A percentile compares a stretch with the other conserved stretches of the same genome.
Conservation (phyloP, 2,888 invertebrate species). For the Graphium colonna region DNA sequence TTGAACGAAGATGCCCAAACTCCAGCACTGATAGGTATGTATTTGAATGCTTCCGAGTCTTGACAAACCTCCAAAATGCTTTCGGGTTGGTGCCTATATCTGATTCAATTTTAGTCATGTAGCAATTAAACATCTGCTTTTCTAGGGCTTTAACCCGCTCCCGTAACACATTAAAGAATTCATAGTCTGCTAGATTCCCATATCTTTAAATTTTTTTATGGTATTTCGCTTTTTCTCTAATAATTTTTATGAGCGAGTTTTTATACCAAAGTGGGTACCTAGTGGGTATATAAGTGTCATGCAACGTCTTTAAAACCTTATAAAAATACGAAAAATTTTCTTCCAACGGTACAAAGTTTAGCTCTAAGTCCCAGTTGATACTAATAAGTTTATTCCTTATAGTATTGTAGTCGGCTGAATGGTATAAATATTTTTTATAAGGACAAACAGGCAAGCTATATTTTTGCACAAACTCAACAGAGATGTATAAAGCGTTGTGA, state of each 20-base stretch:
- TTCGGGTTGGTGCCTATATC: not conserved
- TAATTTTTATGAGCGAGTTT: not conserved
- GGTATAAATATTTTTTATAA: not conserved
- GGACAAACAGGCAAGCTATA: not conserved
- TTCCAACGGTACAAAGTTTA: not conserved
- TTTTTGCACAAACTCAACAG: not conserved
- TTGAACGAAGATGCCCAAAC: not conserved
- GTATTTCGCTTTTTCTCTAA: not conserved
- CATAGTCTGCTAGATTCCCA: not conserved
- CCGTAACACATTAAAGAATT: not conserved
- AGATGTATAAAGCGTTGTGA: not conserved
- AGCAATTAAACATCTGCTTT: not conserved
- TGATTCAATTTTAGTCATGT: conserved; percentile 4
- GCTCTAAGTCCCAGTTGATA: not conserved
- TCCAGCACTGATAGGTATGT: conserved; percentile 1
- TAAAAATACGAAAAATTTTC: not conserved
- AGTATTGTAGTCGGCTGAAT: not conserved
- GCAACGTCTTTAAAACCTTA: not conserved
- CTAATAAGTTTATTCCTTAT: not conserved
- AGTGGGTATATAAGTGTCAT: not conserved
- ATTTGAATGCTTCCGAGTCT: not conserved
- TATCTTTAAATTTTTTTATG: conserved; percentile 1
- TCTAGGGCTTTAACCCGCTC: not conserved
- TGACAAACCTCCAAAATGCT: conserved; percentile 6
- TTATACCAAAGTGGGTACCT: conserved; percentile 4